Conservation (phyloP, 2,113 vertebrate species). For the Zosterops hypoxanthus region DNA sequence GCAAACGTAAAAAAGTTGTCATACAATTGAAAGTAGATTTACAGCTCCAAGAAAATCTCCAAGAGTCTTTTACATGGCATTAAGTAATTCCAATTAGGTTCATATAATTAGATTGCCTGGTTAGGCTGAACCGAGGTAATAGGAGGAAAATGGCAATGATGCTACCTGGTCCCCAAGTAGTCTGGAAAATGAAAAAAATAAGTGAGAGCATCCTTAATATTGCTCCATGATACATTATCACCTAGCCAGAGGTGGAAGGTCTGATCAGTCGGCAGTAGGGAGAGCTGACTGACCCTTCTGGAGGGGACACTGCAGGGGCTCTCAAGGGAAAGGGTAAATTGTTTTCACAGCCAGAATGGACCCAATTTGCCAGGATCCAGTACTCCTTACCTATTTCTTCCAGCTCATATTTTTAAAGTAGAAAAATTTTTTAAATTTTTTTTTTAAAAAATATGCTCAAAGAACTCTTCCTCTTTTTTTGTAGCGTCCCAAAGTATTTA, state of each 20-base stretch:
- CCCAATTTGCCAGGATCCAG: not conserved
- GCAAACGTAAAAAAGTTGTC: not conserved
- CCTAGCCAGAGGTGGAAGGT: not conserved
- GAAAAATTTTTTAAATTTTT: not conserved
- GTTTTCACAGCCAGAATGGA: not conserved
- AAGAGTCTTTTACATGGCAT: not conserved
- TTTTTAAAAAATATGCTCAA: not conserved
- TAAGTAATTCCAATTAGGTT: not conserved
- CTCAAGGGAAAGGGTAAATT: not conserved
- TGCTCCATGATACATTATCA: not conserved
- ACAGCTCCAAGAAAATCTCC: not conserved
- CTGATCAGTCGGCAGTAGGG: not conserved
- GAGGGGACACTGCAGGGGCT: rapidly evolving
- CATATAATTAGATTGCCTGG: not conserved
- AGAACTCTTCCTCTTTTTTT: not conserved
- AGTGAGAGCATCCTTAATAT: not conserved
- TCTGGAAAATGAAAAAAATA: not conserved
- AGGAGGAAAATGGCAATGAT: not conserved
- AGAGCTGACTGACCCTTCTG: not conserved
- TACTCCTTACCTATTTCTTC: not conserved
- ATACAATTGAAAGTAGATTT: not conserved
- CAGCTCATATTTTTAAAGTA: not conserved
- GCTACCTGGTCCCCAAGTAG: not conserved
- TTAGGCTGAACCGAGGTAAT: not conserved
- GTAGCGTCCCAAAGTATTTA: not conserved